These are phyloP conservation scores for Phyllotis vaccarum DNA, from an alignment of 2,797 vertebrate genomes.

Conservation along the genomic window DNA sequence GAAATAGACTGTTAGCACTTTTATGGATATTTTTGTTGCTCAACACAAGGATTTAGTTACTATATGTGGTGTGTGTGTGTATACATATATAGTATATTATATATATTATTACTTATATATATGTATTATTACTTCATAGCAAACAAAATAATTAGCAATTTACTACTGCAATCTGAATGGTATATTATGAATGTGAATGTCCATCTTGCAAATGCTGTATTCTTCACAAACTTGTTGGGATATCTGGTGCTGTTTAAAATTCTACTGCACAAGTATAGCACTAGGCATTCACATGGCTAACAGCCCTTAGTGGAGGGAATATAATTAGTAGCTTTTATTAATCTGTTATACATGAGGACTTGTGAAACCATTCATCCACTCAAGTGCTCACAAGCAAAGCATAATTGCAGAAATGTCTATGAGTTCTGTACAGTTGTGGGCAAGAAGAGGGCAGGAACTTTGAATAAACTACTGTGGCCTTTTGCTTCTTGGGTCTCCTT, in stretches of 20 bases:
- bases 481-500: conserved; percentile 32
- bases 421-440: background rate
- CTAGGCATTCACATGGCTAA: conserved; percentile 56
- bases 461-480: background rate
- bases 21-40: conserved; percentile 41
- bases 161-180: conserved; percentile 24
- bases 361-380: conserved; percentile 45
- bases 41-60: conserved; percentile 50
- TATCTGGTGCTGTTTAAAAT: conserved; percentile 11
- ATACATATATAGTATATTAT: no score
- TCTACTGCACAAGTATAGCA: conserved; percentile 46
- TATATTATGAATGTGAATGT: conserved; percentile 62
- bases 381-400: conserved; percentile 60
- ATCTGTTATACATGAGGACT: conserved; percentile 40
- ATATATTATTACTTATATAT: no score
- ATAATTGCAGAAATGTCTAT: conserved; percentile 3
- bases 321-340: conserved; percentile 69
- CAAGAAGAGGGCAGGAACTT: conserved; percentile 41
- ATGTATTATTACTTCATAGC: conserved; percentile 36
- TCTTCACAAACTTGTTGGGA: conserved; percentile 34
- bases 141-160: conserved; percentile 48
- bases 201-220: conserved; percentile 1
- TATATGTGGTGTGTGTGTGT: no score
- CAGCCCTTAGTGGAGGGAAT: conserved; percentile 52
- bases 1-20: conserved; percentile 28